Percentiles rank a stretch among this genome's conserved stretches.
phyloP scores from a whole-genome alignment of 2,888 invertebrate species.

The Erynnis tages region DNA sequence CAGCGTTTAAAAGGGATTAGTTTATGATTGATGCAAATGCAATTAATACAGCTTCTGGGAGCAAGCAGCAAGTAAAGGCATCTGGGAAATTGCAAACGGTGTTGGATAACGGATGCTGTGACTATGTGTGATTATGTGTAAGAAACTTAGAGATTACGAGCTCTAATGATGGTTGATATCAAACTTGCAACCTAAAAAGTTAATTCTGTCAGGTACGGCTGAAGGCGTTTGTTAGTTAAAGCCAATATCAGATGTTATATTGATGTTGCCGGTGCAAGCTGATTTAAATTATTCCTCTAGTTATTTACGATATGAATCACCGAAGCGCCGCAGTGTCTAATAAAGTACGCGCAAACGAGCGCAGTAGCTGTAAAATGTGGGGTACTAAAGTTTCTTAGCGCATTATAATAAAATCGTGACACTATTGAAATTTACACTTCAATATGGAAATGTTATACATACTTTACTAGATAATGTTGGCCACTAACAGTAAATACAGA shows the following conservation, averaged over 20 bases:
- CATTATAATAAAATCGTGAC: constrained; percentile 6
- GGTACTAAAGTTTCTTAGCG: not conserved
- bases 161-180: constrained; percentile 13
- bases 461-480: too few relatives aligned
- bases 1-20: constrained; percentile 9
- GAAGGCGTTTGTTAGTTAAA: too few relatives aligned
- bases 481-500: too few relatives aligned
- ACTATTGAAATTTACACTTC: not conserved
- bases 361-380: not conserved
- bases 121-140: constrained; percentile 21
- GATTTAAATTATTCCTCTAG: too few relatives aligned
- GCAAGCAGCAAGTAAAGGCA: constrained; percentile 17
- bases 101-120: constrained; percentile 24
- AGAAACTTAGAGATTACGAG: constrained; percentile 20
- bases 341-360: constrained; percentile 7
- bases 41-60: constrained; percentile 12
- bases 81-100: constrained; percentile 21
- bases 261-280: not conserved
- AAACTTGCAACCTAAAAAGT: constrained; percentile 15
- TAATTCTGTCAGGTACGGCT: too few relatives aligned
- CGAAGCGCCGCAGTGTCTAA: not conserved
- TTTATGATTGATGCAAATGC: constrained; percentile 25
- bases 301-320: constrained; percentile 3
- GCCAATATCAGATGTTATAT: too few relatives aligned
- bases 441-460: not conserved